Evolutionary conservation across 2,797 vertebrate genomes (phyloP).

Genomic region (Chiroxiphia lanceolata): DNA sequence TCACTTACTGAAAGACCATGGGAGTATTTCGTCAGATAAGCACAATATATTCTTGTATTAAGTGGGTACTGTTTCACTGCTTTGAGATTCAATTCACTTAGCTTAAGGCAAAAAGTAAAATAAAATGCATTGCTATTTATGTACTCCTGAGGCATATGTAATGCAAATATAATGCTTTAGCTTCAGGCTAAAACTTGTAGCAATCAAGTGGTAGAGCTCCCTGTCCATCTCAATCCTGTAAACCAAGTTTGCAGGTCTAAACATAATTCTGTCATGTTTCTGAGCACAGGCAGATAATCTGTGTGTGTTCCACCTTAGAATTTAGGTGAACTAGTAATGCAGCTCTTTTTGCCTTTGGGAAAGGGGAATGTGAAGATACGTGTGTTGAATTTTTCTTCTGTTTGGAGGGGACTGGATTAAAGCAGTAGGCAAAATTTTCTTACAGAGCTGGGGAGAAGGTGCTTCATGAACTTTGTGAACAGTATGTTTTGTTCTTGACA

Average conservation of each 20-base stretch:
- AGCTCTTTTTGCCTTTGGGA: neutral
- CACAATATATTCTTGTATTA: conserved; percentile 17
- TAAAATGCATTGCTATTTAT: neutral
- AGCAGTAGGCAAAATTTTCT: neutral
- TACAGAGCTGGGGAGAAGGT: neutral
- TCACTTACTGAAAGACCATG: neutral
- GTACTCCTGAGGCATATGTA: conserved; percentile 38
- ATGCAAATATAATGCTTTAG: conserved; percentile 57
- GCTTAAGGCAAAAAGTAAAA: conserved; percentile 44
- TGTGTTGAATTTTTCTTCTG: neutral
- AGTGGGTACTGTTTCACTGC: conserved; percentile 9
- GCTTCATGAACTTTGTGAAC: neutral
- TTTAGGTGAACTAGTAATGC: neutral
- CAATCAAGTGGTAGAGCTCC: conserved; percentile 12
- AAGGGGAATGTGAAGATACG: neutral
- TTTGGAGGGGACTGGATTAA: neutral
- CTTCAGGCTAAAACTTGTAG: conserved; percentile 48
- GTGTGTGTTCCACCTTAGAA: neutral
- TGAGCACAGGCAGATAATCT: neutral
- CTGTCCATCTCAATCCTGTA: conserved; percentile 30
- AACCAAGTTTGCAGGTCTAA: neutral
- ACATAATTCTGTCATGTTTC: neutral
- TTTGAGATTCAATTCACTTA: conserved; percentile 20
- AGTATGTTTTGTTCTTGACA: neutral
- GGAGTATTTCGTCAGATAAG: conserved; percentile 8